These are phyloP conservation scores for Calidris pygmaea DNA, from an alignment of 2,113 vertebrate species.

Conservation along the genomic window DNA sequence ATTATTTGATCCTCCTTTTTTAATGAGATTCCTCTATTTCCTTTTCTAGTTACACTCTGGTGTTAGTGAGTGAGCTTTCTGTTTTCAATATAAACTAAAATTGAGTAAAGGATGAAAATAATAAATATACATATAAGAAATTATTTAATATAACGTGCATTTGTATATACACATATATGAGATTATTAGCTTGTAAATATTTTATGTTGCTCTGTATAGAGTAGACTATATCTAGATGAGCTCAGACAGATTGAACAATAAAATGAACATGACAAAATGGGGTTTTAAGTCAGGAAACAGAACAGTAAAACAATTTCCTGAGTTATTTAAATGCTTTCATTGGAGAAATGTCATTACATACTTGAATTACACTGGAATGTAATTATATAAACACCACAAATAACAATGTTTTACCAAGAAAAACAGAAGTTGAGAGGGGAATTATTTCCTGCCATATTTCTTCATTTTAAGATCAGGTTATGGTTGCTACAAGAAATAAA, in stretches of 20 bases:
- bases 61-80: neutral
- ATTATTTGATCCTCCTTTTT: neutral
- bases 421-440: conserved; percentile 65
- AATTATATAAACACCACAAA: conserved; percentile 73
- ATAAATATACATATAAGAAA: neutral
- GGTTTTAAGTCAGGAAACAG: conserved; percentile 75
- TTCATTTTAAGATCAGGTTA: conserved; percentile 63
- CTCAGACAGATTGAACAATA: conserved; percentile 72
- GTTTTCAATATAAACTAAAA: conserved; percentile 35
- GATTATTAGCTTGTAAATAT: conserved; percentile 46
- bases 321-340: conserved; percentile 78
- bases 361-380: conserved; percentile 74
- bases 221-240: conserved; percentile 60
- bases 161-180: neutral
- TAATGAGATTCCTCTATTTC: neutral
- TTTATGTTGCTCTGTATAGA: conserved; percentile 37
- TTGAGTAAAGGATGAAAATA: neutral
- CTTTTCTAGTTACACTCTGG: neutral
- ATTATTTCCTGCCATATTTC: conserved; percentile 65
- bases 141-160: neutral
- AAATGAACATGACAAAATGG: conserved; percentile 74
- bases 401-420: conserved; percentile 69
- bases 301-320: conserved; percentile 78
- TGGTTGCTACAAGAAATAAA: neutral
- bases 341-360: conserved; percentile 78